Evolutionary conservation across 1,140 invertebrate species (phyloP).

Genomic region (Cotesia chilonis): DNA sequence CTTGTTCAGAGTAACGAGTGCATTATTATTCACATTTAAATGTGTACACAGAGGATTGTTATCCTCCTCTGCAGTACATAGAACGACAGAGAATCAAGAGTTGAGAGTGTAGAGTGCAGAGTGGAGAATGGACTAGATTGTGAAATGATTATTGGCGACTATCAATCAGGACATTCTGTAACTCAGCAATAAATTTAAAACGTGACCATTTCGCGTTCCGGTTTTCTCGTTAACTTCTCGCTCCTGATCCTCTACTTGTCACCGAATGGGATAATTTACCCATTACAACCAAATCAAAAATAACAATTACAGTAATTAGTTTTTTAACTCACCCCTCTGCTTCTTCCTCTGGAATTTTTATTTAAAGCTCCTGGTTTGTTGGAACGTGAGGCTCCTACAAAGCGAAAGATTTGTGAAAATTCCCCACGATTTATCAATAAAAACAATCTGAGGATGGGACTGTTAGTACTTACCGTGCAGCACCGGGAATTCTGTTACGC

Average conservation of each 20-base stretch:
- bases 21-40: slow-evolving; percentile 11
- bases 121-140: not conserved
- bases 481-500: too few relatives aligned
- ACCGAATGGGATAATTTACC: not conserved
- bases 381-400: too few relatives aligned
- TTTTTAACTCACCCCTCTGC: slow-evolving; percentile 7
- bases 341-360: too few relatives aligned
- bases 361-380: too few relatives aligned
- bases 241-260: slow-evolving; percentile 4
- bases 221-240: slow-evolving; percentile 32
- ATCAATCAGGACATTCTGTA: slow-evolving; percentile 13
- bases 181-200: slow-evolving; percentile 24
- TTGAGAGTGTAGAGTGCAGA: not conserved
- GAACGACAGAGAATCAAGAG: not conserved
- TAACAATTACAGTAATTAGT: not conserved
- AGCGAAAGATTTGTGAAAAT: too few relatives aligned
- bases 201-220: slow-evolving; percentile 34
- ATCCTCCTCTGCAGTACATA: not conserved
- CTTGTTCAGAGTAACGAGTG: slow-evolving; percentile 16
- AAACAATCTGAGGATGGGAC: too few relatives aligned
- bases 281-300: not conserved
- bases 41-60: not conserved
- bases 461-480: too few relatives aligned
- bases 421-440: too few relatives aligned
- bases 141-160: slow-evolving; percentile 17